phyloP scores from a whole-genome alignment of 2,113 vertebrate species.

The Antechinus stuartii region DNA sequence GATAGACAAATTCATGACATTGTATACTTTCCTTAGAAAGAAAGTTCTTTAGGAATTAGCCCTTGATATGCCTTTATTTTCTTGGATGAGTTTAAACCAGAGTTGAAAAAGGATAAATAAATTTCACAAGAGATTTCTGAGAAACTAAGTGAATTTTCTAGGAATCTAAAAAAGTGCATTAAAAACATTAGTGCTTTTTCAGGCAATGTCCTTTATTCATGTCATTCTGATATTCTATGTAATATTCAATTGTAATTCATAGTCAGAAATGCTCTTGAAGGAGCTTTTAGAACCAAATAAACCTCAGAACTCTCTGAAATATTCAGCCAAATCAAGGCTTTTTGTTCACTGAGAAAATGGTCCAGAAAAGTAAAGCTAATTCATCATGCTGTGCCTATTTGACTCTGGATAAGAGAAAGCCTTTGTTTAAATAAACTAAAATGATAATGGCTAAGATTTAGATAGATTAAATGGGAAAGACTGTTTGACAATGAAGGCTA shows the following conservation, averaged over 20 bases:
- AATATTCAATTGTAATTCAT: not conserved
- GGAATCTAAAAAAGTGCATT: not conserved
- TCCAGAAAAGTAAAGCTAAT: not conserved
- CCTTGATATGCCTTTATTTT: not conserved
- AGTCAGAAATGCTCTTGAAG: not conserved
- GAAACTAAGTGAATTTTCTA: not conserved
- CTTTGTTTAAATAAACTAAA: not conserved
- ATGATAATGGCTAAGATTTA: not conserved
- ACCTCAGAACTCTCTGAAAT: not conserved
- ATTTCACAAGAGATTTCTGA: conserved; percentile 26
- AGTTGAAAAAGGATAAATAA: not conserved
- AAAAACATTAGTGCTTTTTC: not conserved
- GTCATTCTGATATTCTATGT: not conserved
- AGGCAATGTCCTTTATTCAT: not conserved
- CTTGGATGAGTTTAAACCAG: conserved; percentile 33
- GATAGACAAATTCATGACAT: not conserved
- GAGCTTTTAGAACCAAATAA: not conserved
- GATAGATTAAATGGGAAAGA: not conserved
- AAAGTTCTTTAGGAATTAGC: conserved; percentile 14
- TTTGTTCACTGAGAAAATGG: not conserved
- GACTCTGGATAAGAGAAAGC: not conserved
- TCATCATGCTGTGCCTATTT: not conserved
- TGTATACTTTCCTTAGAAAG: conserved; percentile 5
- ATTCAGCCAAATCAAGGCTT: not conserved
- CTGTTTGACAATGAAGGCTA: not conserved